Percentiles rank a stretch among this genome's conserved stretches.
Evolutionary conservation across 1,140 invertebrate species (phyloP).

Genomic region (Papilio polytes): DNA sequence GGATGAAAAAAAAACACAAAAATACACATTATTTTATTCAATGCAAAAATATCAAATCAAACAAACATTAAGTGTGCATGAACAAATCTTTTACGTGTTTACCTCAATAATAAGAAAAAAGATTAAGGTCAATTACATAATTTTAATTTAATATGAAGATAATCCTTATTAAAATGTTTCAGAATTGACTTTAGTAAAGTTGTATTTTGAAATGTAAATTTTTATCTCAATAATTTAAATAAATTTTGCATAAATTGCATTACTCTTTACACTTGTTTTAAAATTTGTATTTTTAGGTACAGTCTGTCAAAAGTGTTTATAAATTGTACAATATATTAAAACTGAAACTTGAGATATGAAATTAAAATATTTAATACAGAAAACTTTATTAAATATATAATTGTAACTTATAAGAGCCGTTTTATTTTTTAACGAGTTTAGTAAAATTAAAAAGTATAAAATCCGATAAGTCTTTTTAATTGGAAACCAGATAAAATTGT

Average conservation of each 20-base stretch:
- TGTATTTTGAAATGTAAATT: background rate
- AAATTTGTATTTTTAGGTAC: background rate
- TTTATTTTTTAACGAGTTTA: constrained; percentile 7
- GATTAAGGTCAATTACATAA: background rate
- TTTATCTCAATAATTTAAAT: background rate
- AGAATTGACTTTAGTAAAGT: background rate
- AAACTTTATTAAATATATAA: background rate
- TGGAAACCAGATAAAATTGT: constrained; percentile 34
- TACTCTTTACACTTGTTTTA: background rate
- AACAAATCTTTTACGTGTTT: too few relatives aligned
- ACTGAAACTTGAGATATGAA: background rate
- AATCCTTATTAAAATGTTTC: background rate
- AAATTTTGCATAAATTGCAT: background rate
- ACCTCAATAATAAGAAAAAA: background rate
- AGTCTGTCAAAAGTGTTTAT: background rate
- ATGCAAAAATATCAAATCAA: background rate
- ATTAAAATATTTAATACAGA: constrained; percentile 6
- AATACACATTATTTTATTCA: background rate
- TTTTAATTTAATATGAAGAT: background rate
- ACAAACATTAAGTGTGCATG: background rate
- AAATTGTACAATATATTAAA: background rate
- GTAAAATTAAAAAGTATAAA: background rate
- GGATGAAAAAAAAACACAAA: too few relatives aligned
- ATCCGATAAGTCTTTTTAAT: constrained; percentile 27
- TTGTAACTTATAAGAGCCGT: background rate